Base-by-base conservation (phyloP, 37 sponge, comb jelly and placozoan genomes). In the Amphimedon queenslandica region DNA sequence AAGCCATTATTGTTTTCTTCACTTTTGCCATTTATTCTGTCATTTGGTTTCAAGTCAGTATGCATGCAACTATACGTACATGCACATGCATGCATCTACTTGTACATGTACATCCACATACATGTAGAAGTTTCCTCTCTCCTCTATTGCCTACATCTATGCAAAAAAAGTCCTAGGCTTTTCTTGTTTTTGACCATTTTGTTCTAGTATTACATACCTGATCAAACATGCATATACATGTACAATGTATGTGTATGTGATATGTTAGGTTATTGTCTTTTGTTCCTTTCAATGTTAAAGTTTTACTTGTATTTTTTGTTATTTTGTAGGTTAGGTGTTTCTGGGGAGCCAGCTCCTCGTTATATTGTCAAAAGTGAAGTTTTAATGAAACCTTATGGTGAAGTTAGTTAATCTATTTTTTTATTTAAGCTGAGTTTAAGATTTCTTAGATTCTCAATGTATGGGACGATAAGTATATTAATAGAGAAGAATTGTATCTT, bases 291-390 rank as follows among this genome's bases (percentile, higher is more conserved):
- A 47, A 47, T 18, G 13, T 18, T 18, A 47, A 0, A 4, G 13
- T 67, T 5, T 5, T 25, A 20, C 40, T 25, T 16, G 37, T 8
- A 34, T 37, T 34, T 3, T 28, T 4, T 81, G 16, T 29, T 37
- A 34, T 11, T 75, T 23, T 78, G 24, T 36, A 94, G 95, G 38
- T 72, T 78, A 79, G 95, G 95, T 20, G 21, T 94, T 31, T 79
- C 88, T 40, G 88, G 93, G 1, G 95, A 90, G 37, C 35, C 83
- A 42, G 81, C 83, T 8, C 95, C 95, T 61, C 73, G 92, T 20
- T 56, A 69, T 67, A 86, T 94, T 63, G 84, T 92, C 33, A 70
- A 72, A 34, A 92, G 86, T 64, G 42, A 70, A 57, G 79, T 77
- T 16, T 55, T n/a, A 13, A 77, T 82, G 79, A 84, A 69, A 55